Conservation (phyloP, 2,113 vertebrate species). For the Cyanistes caeruleus region DNA sequence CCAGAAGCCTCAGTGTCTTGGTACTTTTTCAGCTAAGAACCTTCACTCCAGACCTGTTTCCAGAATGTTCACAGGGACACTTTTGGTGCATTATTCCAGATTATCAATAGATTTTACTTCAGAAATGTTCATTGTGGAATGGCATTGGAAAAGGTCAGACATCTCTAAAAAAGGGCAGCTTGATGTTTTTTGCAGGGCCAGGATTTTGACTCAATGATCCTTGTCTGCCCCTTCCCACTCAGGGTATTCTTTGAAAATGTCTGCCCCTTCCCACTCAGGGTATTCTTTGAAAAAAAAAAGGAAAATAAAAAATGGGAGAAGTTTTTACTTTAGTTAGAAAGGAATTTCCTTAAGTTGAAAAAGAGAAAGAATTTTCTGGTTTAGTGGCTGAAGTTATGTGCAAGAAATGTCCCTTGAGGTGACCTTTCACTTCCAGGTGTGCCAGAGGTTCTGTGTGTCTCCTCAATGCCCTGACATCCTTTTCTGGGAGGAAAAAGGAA, state of each 20-base stretch:
- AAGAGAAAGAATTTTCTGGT: not conserved
- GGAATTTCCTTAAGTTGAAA: not conserved
- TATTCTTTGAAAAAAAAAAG: not conserved
- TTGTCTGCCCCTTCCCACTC: not conserved
- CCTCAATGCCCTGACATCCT: too few relatives aligned
- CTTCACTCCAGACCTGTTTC: not conserved
- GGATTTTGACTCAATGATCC: accelerated
- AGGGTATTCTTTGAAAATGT: not conserved
- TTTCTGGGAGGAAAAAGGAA: not conserved
- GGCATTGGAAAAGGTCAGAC: not conserved
- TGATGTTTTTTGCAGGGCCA: not conserved
- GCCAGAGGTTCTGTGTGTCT: not conserved
- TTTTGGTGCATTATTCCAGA: not conserved
- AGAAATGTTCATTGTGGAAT: not conserved
- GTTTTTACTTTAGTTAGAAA: not conserved
- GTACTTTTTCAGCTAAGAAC: not conserved
- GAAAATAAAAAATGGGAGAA: accelerated
- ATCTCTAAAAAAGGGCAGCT: not conserved
- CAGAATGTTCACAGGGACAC: not conserved
- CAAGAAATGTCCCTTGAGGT: not conserved
- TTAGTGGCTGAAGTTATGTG: not conserved
- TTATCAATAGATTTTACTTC: not conserved
- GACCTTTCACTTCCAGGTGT: not conserved
- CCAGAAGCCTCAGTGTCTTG: not conserved
- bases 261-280: not conserved